Evolutionary conservation across 1,140 invertebrate genomes (phyloP).

Genomic region (Drosophila teissieri): DNA sequence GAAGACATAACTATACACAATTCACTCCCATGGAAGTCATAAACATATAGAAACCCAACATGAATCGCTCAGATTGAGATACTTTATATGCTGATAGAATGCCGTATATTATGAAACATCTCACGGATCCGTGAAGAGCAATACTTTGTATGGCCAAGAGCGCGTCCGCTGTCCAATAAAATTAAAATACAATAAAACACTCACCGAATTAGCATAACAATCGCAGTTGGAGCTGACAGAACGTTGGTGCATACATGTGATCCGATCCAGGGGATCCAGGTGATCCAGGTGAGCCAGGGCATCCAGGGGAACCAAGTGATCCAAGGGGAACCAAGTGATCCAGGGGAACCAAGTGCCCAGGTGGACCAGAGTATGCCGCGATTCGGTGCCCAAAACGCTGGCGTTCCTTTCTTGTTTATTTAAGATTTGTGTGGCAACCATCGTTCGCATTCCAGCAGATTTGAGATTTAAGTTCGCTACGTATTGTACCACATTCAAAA

Average conservation of each 20-base stretch:
- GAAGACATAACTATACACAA: neutral
- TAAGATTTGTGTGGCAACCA: slow-evolving; percentile 54
- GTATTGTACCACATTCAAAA: slow-evolving; percentile 66
- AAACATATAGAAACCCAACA: neutral
- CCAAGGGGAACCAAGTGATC: too few relatives aligned
- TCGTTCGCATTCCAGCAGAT: slow-evolving; percentile 60
- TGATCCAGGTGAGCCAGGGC: too few relatives aligned
- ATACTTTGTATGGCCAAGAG: neutral
- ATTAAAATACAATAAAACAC: slow-evolving; percentile 20
- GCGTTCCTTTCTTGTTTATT: slow-evolving; percentile 44
- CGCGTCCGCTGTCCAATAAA: slow-evolving; percentile 8
- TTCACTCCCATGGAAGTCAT: neutral
- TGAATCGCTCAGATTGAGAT: neutral
- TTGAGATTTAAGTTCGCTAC: slow-evolving; percentile 61
- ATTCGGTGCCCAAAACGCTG: slow-evolving; percentile 5
- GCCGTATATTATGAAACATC: slow-evolving; percentile 6
- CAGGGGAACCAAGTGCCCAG: neutral
- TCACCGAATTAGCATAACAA: slow-evolving; percentile 10
- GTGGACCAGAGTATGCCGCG: slow-evolving; percentile 12
- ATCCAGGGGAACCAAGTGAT: too few relatives aligned
- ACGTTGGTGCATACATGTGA: neutral
- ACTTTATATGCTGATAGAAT: slow-evolving; percentile 1
- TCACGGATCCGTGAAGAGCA: neutral
- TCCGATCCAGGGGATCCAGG: too few relatives aligned
- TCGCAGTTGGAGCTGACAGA: slow-evolving; percentile 2